These are phyloP conservation scores for Vulpes ferrilata DNA, from an alignment of 2,113 vertebrate genomes.

Conservation along the genomic window DNA sequence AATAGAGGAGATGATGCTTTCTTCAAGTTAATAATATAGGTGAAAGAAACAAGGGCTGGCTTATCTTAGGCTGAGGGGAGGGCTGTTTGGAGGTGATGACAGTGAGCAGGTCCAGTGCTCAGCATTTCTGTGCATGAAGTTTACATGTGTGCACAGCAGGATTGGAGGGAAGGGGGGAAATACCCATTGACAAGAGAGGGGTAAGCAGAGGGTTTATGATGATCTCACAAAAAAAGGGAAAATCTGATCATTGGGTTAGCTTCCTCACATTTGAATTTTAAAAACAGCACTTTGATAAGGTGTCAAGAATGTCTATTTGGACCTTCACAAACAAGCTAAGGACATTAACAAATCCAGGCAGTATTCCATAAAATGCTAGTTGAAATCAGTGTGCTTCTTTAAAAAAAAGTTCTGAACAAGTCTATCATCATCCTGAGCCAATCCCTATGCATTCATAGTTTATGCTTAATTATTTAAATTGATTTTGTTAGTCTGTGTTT, in stretches of 20 bases:
- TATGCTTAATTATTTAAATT: constrained; percentile 10
- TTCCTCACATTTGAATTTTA: not conserved
- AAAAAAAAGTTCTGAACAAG: not conserved
- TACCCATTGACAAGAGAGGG: not conserved
- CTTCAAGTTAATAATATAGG: not conserved
- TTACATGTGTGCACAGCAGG: fast-evolving
- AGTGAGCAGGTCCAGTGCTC: not conserved
- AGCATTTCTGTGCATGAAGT: not conserved
- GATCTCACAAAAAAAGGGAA: not conserved
- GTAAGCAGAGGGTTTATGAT: not conserved
- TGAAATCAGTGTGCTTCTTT: not conserved
- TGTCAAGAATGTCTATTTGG: not conserved
- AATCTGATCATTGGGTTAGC: not conserved
- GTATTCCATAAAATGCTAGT: not conserved
- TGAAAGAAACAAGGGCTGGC: not conserved
- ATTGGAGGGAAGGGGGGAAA: not conserved
- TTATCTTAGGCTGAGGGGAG: not conserved
- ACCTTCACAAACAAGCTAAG: not conserved
- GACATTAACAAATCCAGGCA: not conserved
- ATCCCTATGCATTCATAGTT: not conserved
- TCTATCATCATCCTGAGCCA: not conserved
- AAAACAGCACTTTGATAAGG: not conserved
- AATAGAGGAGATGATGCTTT: not conserved
- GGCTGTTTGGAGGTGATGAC: not conserved
- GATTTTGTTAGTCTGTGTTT: not conserved